phyloP scores from a whole-genome alignment of 2,113 vertebrate species.

The Ptyas mucosa region DNA sequence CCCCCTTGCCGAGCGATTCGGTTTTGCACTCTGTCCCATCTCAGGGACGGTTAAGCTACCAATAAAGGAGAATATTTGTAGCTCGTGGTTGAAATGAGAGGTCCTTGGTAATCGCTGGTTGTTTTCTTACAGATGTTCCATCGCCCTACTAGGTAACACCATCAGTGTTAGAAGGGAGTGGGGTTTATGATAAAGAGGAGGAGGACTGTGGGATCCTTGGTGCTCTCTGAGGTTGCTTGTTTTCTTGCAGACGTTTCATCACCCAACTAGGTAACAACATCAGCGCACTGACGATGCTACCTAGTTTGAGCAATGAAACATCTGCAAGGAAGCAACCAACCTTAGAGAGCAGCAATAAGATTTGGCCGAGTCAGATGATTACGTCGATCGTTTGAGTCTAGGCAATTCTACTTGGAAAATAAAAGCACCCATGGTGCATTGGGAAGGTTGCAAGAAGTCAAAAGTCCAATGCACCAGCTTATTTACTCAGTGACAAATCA shows the following conservation, averaged over 20 bases:
- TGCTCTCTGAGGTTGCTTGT: too few species aligned
- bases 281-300: too few species aligned
- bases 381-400: fast-evolving
- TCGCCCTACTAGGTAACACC: background rate
- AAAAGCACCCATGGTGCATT: background rate
- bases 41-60: background rate
- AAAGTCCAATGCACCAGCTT: background rate
- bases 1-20: too few species aligned
- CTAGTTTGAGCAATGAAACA: too few species aligned
- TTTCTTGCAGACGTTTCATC: too few species aligned
- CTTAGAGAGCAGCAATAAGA: background rate
- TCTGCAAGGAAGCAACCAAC: too few species aligned
- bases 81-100: background rate
- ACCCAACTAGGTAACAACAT: too few species aligned
- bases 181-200: too few species aligned
- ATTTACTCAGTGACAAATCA: background rate
- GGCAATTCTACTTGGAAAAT: background rate
- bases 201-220: too few species aligned
- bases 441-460: background rate
- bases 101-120: background rate
- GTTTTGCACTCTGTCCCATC: too few species aligned
- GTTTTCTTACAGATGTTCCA: background rate
- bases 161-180: background rate
- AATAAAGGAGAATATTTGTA: background rate
- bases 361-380: background rate